phyloP scores from a whole-genome alignment of 2,888 invertebrate species.

The Vannuccia rotundouncinata region DNA sequence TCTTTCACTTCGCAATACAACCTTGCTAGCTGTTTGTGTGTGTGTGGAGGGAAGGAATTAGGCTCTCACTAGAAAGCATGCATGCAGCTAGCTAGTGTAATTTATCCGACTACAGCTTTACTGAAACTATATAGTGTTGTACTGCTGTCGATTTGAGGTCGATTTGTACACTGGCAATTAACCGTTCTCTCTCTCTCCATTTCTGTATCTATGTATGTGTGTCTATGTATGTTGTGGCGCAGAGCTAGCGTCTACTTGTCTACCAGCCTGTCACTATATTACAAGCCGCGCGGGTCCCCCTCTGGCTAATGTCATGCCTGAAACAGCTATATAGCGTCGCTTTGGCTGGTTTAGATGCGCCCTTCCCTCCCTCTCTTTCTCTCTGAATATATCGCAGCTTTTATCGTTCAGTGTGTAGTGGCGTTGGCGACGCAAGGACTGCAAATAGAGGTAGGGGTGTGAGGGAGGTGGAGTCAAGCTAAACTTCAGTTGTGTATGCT shows the following conservation, averaged over 20 bases:
- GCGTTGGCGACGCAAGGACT: slow-evolving; percentile 24
- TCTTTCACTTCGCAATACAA: neutral
- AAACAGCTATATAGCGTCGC: neutral
- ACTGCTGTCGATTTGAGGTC: slow-evolving; percentile 13
- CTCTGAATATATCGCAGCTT: neutral
- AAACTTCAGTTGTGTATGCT: no score
- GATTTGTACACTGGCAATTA: slow-evolving; percentile 26
- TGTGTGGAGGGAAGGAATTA: neutral
- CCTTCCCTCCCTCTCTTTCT: neutral
- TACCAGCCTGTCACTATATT: neutral
- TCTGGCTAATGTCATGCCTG: neutral
- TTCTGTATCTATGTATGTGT: neutral
- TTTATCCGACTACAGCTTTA: neutral
- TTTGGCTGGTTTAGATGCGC: neutral
- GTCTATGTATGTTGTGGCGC: slow-evolving; percentile 17
- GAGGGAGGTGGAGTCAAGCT: no score
- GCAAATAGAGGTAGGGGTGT: no score
- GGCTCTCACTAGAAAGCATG: neutral
- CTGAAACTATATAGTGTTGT: neutral
- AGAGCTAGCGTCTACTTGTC: slow-evolving; percentile 22
- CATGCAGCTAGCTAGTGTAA: neutral
- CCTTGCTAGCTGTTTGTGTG: neutral
- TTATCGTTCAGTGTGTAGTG: neutral
- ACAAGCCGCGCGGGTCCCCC: neutral
- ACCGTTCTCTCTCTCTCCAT: neutral